phyloP scores from a whole-genome alignment of 2,888 invertebrate genomes.

The Pterobdella sp. region DNA sequence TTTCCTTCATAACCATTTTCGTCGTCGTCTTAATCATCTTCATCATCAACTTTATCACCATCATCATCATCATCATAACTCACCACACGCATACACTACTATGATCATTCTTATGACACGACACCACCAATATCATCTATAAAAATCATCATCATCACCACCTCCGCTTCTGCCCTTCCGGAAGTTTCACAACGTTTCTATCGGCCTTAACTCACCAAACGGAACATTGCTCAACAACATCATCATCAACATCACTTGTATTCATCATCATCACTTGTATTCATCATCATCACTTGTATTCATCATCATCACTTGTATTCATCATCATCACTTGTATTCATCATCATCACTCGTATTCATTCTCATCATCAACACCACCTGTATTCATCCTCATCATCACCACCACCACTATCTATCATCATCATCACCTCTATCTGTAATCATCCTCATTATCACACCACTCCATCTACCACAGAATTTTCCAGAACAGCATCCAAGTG shows the following conservation, averaged over 20 bases:
- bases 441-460: not conserved
- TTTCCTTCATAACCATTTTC: not conserved
- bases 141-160: too few species aligned
- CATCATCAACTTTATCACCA: too few species aligned
- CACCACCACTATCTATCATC: not conserved
- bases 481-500: constrained; percentile 75
- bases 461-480: constrained; percentile 43
- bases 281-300: not conserved
- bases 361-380: not conserved
- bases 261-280: not conserved
- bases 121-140: too few species aligned
- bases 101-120: too few species aligned
- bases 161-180: too few species aligned
- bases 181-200: too few species aligned
- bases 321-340: not conserved
- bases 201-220: too few species aligned
- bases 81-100: too few species aligned
- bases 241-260: too few species aligned
- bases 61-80: too few species aligned
- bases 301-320: not conserved
- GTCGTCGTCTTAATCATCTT: too few species aligned
- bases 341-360: not conserved
- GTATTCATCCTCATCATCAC: not conserved
- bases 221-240: too few species aligned
- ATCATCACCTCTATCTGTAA: not conserved